Base-by-base conservation (phyloP, 2,113 vertebrate species). In the Aviceda subcristata region DNA sequence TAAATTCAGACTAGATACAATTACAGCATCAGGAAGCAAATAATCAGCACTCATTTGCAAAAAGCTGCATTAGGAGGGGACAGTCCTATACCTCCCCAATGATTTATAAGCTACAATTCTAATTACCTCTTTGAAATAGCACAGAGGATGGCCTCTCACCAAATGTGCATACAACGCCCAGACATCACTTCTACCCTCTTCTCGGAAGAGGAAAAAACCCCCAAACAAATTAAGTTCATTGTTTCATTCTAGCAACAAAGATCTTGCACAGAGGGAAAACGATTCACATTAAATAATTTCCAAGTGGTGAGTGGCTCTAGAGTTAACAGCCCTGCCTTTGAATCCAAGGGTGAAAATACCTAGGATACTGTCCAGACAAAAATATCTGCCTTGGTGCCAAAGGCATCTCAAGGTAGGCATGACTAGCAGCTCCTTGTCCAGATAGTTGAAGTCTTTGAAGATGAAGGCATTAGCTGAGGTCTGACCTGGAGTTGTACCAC, bases 81-180 rank as follows among this genome's bases (percentile, higher is more conserved):
- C 96, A 95, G 88, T 82, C 68, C 76, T 46, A 29, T 92, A 91
- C 85, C 68, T 97, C 86, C 87, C 75, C 91, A 80, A 53, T 97
- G 97, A 98, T 97, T 98, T 98, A 97, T 97, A 95, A 97, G 95
- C 95, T 92, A 96, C 92, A 92, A 88, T 27, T 96, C 72, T 86
- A 98, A 98, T 98, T 97, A 93, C 90, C 77, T 86, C 95, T 97
- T 98, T 98, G 96, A 98, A 93, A 97, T 38, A 94, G 59, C 71
- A 66, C 76, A 68, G 90, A 95, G 94, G 97, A 95, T 43, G 93
- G 80, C 91, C 96, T 97, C 92, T 95, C 90, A 87, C n/a, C 78
- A 96, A 92, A 96, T 77, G 75, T 38, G 83, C 46, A 30, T 51
- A 43, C 30, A 76, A 72, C 41, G 12, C 86, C 48, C 90, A 96